phyloP scores from a whole-genome alignment of 2,113 vertebrate species.

The Burhinus bistriatus region DNA sequence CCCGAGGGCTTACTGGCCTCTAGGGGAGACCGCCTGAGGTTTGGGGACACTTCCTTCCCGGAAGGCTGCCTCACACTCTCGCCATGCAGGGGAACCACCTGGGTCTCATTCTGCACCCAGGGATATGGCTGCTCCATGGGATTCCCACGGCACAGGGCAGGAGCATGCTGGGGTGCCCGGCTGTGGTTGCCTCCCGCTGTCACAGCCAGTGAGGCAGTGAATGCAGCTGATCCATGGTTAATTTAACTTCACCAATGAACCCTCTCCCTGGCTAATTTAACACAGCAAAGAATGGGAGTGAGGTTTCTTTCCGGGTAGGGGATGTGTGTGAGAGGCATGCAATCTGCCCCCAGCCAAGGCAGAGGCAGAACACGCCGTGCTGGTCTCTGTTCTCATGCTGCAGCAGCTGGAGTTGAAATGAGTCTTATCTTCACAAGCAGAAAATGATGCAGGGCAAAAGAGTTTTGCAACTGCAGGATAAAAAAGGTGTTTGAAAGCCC shows the following conservation, averaged over 20 bases:
- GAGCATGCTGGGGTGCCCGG: fast-evolving
- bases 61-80: neutral
- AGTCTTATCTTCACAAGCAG: neutral
- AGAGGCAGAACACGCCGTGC: fast-evolving
- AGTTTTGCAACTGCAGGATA: neutral
- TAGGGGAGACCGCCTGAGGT: neutral
- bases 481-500: neutral
- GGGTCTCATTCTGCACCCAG: neutral
- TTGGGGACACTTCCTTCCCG: neutral
- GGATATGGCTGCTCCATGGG: fast-evolving
- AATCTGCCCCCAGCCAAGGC: neutral
- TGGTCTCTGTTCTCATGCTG: neutral
- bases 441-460: neutral
- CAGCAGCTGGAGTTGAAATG: neutral
- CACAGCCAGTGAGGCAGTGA: neutral
- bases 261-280: neutral
- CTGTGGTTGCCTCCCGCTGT: neutral
- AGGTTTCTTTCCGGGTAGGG: neutral
- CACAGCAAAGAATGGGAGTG: neutral
- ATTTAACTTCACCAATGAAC: neutral
- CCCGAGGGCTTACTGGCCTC: neutral
- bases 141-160: neutral
- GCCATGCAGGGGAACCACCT: fast-evolving
- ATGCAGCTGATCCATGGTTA: neutral
- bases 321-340: neutral